A percentile compares a stretch with the other conserved stretches of the same genome.
Evolutionary conservation across 2,888 invertebrate species (phyloP).

Genomic region (Polyommatus icarus): DNA sequence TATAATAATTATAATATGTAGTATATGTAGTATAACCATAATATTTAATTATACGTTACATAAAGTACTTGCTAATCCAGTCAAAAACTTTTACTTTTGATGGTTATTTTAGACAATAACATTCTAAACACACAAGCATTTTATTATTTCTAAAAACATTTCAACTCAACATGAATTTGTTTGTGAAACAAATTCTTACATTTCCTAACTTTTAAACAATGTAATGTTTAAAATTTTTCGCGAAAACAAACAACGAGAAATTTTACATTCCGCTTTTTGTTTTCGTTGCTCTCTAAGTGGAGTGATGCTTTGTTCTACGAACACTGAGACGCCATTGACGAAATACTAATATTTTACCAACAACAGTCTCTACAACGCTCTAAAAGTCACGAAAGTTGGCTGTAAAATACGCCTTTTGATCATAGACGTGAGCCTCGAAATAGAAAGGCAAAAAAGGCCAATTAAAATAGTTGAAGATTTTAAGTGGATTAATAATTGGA

Average conservation of each 20-base stretch:
- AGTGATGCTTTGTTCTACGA: slow-evolving; percentile 27
- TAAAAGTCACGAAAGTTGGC: not conserved
- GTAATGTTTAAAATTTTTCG: slow-evolving; percentile 10
- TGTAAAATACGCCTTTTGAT: not conserved
- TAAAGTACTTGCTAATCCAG: too few relatives aligned
- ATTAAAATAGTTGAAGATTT: too few relatives aligned
- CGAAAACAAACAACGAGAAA: not conserved
- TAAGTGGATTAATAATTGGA: too few relatives aligned
- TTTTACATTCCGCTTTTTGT: slow-evolving; percentile 14
- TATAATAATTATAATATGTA: too few relatives aligned
- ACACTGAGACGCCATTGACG: slow-evolving; percentile 22
- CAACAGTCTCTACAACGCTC: not conserved
- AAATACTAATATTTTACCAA: slow-evolving; percentile 28
- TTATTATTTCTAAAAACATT: not conserved
- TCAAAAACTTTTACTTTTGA: too few relatives aligned
- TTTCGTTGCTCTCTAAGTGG: slow-evolving; percentile 15
- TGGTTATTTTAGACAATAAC: too few relatives aligned
- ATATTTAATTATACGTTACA: too few relatives aligned
- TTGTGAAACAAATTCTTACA: slow-evolving; percentile 6
- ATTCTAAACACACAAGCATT: not conserved
- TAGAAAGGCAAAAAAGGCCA: not conserved
- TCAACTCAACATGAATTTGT: not conserved
- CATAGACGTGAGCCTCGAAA: not conserved
- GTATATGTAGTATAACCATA: too few relatives aligned
- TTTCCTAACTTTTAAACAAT: slow-evolving; percentile 1